A percentile compares a stretch with the other conserved stretches of the same genome.
Conservation (phyloP, 2,113 vertebrate genomes). For the Erythrolamprus reginae region DNA sequence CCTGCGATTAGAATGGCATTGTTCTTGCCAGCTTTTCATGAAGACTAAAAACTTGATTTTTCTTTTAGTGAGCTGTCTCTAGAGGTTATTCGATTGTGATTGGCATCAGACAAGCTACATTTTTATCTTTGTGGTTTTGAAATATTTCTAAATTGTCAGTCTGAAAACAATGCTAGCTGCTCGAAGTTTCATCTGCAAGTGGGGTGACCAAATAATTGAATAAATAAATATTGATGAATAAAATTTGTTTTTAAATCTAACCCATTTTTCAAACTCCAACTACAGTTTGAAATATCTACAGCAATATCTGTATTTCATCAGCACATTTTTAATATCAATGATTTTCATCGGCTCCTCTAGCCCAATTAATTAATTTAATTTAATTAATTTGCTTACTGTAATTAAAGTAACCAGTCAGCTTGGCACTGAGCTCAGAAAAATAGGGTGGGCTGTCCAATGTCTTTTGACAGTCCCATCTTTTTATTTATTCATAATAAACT, state of each 20-base stretch:
- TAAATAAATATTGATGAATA: not conserved
- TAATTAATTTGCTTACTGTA: not conserved
- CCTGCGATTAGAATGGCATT: not conserved
- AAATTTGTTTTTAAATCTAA: not conserved
- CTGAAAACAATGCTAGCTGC: not conserved
- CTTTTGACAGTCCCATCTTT: accelerated
- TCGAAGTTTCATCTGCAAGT: not conserved
- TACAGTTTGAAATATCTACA: not conserved
- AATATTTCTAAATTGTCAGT: not conserved
- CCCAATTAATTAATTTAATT: not conserved
- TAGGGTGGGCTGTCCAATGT: not conserved
- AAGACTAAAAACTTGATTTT: not conserved
- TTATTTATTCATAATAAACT: accelerated
- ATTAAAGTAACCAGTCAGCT: not conserved
- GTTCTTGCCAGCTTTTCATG: not conserved
- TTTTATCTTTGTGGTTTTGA: not conserved
- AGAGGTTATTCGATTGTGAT: not conserved
- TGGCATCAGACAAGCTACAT: not conserved
- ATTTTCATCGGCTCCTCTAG: not conserved
- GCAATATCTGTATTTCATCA: not conserved
- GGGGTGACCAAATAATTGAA: not conserved
- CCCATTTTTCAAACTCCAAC: not conserved
- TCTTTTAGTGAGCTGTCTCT: not conserved
- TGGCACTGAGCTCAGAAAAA: not conserved
- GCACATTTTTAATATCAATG: not conserved